Base-by-base conservation (phyloP, 92 coral and sea anemone species). In the Phenganax marumi region DNA sequence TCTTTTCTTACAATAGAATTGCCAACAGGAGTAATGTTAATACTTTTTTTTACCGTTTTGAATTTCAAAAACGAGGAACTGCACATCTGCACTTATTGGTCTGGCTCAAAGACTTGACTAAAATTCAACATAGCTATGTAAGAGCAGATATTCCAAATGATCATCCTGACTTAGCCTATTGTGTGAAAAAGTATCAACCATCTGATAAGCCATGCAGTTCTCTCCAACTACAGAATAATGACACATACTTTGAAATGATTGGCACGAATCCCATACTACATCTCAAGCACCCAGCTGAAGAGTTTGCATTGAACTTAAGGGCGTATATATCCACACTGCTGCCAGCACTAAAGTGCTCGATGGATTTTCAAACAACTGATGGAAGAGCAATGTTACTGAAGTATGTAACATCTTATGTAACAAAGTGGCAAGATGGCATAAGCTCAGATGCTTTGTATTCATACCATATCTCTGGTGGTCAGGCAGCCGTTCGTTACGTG, bases 361-460 rank as follows among this genome's bases (percentile, higher is more conserved):
- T 88, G 91, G 88, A 85, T 23, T 76, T 79, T 24, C 91, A 85
- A 66, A 22, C 83, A 9, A 48, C 79, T 0, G 88, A 88, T 52
- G 86, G 86, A 17, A 81, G 61, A 19, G 91, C 68, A 43, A 85
- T 88, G 86, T 25, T 85, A 10, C 16, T 88, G 24, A 68, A 63
- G 49, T 85, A 80, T 81, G 84, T 78, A 3, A 16, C 86, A 5
- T 70, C 73, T 5, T 33, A 88, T 25, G 79, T 85, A 3, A 72
- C 84, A 0, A 88, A 88, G 18, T 65, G 85, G 81, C 71, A 75
- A 3, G 89, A 88, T 48, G 80, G 79, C 0, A 48, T 88, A 3
- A 68, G 73, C 17, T 12, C 52, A 11, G 82, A 77, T 25, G 13
- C 26, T 10, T 77, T 77, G 19, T 60, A 77, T 56, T 56, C 82